Conservation (phyloP, 2,113 vertebrate genomes). For the Anolis sagrei region DNA sequence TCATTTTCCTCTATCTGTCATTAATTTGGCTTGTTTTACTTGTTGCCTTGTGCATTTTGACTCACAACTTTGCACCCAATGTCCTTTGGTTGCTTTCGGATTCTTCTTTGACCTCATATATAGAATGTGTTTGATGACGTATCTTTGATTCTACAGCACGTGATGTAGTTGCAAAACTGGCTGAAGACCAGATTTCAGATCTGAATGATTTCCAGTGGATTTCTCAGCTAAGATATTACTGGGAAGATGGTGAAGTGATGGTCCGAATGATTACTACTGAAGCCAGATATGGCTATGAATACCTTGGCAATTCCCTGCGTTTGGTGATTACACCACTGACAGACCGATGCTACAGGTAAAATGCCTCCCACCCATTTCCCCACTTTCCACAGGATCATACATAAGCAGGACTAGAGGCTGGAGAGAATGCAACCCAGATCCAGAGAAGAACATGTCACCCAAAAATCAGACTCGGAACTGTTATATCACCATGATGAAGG, state of each 20-base stretch:
- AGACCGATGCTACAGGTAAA: conserved; percentile 92
- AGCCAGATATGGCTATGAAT: conserved; percentile 91
- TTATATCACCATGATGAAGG: background rate
- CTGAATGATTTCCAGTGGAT: conserved; percentile 93
- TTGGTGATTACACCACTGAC: conserved; percentile 95
- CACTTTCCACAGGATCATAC: background rate
- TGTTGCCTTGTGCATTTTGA: no score
- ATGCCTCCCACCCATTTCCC: no score
- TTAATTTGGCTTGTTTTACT: no score
- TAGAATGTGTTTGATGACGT: background rate
- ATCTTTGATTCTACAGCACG: conserved; percentile 76
- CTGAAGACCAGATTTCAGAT: conserved; percentile 78
- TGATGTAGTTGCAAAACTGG: conserved; percentile 88
- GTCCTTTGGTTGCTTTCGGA: no score
- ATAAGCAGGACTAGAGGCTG: no score
- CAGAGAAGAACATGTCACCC: background rate
- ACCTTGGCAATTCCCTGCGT: conserved; percentile 89
- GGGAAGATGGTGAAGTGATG: conserved; percentile 82
- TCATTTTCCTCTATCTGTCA: no score
- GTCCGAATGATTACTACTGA: conserved; percentile 92
- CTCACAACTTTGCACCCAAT: no score
- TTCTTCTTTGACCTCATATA: background rate
- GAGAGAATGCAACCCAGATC: background rate
- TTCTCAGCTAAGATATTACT: conserved; percentile 93
- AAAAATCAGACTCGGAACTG: no score